Conservation (phyloP, 2,888 invertebrate genomes). For the Xestoiulus laeticollis region DNA sequence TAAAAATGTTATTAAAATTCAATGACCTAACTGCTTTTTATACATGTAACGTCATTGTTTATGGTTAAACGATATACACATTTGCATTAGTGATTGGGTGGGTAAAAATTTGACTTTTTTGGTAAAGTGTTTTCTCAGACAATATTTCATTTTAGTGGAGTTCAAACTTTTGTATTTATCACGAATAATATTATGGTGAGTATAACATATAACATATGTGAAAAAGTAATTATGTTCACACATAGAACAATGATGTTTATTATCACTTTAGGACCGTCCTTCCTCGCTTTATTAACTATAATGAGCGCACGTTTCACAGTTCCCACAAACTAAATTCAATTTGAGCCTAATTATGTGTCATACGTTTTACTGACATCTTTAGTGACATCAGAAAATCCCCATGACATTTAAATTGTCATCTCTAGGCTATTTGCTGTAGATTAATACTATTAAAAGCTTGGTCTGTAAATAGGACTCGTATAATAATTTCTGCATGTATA, state of each 20-base stretch:
- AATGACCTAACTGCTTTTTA: neutral
- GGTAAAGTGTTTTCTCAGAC: too few relatives aligned
- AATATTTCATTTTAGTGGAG: too few relatives aligned
- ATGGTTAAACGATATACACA: neutral
- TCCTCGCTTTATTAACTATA: neutral
- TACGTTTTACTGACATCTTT: neutral
- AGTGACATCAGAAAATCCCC: neutral
- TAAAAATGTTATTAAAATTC: neutral
- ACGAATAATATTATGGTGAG: neutral
- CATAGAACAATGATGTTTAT: neutral
- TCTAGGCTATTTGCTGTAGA: neutral
- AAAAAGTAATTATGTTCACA: neutral
- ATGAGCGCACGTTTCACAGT: conserved; percentile 31
- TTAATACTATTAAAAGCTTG: too few relatives aligned
- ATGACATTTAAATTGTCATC: neutral
- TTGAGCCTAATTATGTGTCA: conserved; percentile 20
- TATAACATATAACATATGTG: too few relatives aligned
- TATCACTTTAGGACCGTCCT: neutral
- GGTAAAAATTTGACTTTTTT: neutral
- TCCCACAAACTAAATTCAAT: conserved; percentile 16
- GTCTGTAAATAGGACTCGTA: too few relatives aligned
- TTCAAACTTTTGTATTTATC: neutral
- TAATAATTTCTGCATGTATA: too few relatives aligned
- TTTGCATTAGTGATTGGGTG: neutral
- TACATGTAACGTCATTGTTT: neutral